Conservation (phyloP, 2,888 invertebrate genomes). For the Drosophila testacea region DNA sequence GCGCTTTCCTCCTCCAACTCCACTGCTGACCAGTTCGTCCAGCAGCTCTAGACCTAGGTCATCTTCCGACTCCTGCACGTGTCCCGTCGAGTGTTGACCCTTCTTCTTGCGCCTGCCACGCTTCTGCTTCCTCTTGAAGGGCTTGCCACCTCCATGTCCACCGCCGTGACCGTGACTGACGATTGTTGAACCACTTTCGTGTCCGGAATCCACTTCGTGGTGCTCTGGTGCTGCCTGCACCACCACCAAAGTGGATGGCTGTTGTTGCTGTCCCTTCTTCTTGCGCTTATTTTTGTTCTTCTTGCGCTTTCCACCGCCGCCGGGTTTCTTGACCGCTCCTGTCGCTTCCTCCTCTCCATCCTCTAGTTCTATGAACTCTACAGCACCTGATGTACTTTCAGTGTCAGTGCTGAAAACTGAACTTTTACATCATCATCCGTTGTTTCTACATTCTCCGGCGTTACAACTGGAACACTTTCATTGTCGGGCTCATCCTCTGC, state of each 20-base stretch:
- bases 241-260: slow-evolving; percentile 81
- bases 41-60: slow-evolving; percentile 74
- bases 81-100: slow-evolving; percentile 56
- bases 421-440: slow-evolving; percentile 46
- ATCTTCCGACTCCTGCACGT: slow-evolving; percentile 61
- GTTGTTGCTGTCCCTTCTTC: slow-evolving; percentile 63
- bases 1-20: slow-evolving; percentile 63
- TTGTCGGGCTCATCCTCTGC: slow-evolving; percentile 44
- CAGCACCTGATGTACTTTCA: slow-evolving; percentile 59
- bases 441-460: slow-evolving; percentile 9
- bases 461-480: slow-evolving; percentile 46
- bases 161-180: slow-evolving; percentile 57
- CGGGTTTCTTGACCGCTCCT: slow-evolving; percentile 66
- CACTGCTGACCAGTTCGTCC: slow-evolving; percentile 71
- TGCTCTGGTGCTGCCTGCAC: slow-evolving; percentile 75
- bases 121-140: slow-evolving; percentile 78
- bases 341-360: slow-evolving; percentile 56
- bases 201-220: slow-evolving; percentile 58
- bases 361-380: slow-evolving; percentile 82
- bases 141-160: slow-evolving; percentile 54
- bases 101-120: slow-evolving; percentile 80
- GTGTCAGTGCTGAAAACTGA: slow-evolving; percentile 54
- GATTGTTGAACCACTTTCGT: slow-evolving; percentile 34
- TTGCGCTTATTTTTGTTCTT: slow-evolving; percentile 71
- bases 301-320: slow-evolving; percentile 69